Evolutionary conservation across 2,888 invertebrate species (phyloP).

Genomic region (Herminia tarsipennalis): DNA sequence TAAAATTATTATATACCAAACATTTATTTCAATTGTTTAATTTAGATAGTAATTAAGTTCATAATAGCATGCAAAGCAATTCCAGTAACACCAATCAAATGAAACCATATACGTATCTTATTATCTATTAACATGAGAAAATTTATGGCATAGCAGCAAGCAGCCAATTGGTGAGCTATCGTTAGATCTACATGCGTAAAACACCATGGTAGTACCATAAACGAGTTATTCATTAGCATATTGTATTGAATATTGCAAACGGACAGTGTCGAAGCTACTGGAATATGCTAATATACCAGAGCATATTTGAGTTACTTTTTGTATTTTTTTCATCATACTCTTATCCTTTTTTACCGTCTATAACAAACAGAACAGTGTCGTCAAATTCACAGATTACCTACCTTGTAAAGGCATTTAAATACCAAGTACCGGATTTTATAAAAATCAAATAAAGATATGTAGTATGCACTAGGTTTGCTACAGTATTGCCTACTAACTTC

Average conservation of each 20-base stretch:
- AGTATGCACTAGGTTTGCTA: neutral
- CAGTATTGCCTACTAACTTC: neutral
- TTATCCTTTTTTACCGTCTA: too few species aligned
- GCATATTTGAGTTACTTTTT: neutral
- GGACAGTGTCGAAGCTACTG: slow-evolving; percentile 37
- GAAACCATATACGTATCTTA: slow-evolving; percentile 41
- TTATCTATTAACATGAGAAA: slow-evolving; percentile 42
- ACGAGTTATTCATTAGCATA: slow-evolving; percentile 44
- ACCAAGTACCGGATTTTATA: too few species aligned
- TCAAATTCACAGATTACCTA: too few species aligned
- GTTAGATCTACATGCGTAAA: slow-evolving; percentile 52
- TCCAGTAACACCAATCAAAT: slow-evolving; percentile 2
- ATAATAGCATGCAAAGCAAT: neutral
- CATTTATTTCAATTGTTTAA: too few species aligned
- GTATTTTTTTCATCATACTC: neutral
- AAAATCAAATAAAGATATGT: neutral
- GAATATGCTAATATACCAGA: slow-evolving; percentile 27
- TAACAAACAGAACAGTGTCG: too few species aligned
- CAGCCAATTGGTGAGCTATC: slow-evolving; percentile 39
- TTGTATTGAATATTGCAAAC: slow-evolving; percentile 45
- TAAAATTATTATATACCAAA: neutral
- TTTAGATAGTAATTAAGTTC: too few species aligned
- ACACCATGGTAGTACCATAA: slow-evolving; percentile 43
- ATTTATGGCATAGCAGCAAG: slow-evolving; percentile 24
- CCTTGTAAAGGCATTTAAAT: too few species aligned